Conservation (phyloP, 2,113 vertebrate genomes). For the Anolis sagrei region DNA sequence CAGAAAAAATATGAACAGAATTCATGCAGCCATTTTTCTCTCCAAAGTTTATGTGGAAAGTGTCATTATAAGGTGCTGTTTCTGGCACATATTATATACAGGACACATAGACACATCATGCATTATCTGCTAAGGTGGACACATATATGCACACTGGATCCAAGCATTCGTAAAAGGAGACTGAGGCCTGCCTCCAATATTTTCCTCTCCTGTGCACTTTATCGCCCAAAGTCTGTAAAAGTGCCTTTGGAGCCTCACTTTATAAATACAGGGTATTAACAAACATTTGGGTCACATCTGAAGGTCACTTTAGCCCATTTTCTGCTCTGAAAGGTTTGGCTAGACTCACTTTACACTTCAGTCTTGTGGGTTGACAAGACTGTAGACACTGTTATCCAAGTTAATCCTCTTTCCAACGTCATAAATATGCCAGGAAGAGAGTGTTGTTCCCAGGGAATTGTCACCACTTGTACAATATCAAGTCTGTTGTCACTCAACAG, state of each 20-base stretch:
- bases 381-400: conserved; percentile 34
- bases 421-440: conserved; percentile 25
- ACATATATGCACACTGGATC: neutral
- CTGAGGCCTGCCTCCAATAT: neutral
- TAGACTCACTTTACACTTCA: conserved; percentile 34
- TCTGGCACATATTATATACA: neutral
- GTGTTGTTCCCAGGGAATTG: neutral
- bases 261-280: conserved; percentile 40
- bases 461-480: conserved; percentile 44
- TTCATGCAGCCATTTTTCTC: neutral
- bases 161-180: conserved; percentile 8
- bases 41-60: neutral
- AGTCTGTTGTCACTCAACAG: conserved; percentile 46
- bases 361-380: conserved; percentile 47
- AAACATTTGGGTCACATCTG: conserved; percentile 30
- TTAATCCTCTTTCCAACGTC: conserved; percentile 36
- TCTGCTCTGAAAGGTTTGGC: conserved; percentile 45
- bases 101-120: neutral
- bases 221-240: neutral
- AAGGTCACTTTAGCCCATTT: conserved; percentile 40
- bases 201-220: neutral
- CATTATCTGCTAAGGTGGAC: neutral
- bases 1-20: neutral
- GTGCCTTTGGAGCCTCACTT: conserved; percentile 23
- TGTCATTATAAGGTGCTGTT: neutral